Conservation (phyloP, 2,797 vertebrate species). For the Sebastes vulpes region DNA sequence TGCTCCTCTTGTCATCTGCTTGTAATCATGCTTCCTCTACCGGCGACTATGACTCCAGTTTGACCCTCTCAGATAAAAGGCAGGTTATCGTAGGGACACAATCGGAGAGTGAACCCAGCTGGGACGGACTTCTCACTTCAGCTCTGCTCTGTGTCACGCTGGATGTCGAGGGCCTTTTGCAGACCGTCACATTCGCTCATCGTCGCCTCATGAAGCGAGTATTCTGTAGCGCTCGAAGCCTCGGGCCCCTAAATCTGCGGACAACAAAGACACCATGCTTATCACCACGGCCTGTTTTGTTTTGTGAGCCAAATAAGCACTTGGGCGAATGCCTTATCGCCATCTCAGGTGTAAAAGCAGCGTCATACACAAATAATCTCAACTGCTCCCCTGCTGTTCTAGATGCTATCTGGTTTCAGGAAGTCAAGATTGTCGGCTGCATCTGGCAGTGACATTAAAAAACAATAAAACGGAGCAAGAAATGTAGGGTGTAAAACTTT, state of each 20-base stretch:
- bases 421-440: constrained; percentile 25
- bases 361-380: constrained; percentile 50
- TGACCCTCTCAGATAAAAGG: constrained; percentile 64
- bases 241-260: neutral
- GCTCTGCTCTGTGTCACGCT: constrained; percentile 44
- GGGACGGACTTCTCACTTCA: constrained; percentile 26
- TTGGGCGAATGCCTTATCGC: constrained; percentile 52
- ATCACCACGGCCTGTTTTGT: constrained; percentile 28
- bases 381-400: constrained; percentile 18
- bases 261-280: constrained; percentile 26
- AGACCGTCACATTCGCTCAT: constrained; percentile 1
- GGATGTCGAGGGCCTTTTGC: constrained; percentile 6
- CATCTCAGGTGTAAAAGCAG: constrained; percentile 62
- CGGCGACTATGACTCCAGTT: constrained; percentile 48
- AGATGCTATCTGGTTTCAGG: constrained; percentile 60
- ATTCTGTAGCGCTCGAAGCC: neutral
- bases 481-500: constrained; percentile 19
- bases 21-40: constrained; percentile 39
- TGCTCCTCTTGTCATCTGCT: constrained; percentile 61
- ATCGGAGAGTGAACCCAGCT: constrained; percentile 30
- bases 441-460: constrained; percentile 25
- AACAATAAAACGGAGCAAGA: neutral
- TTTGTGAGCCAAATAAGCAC: constrained; percentile 57
- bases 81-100: constrained; percentile 50
- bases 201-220: constrained; percentile 16